A percentile compares a stretch with the other conserved stretches of the same genome.
These are phyloP conservation scores for Tupiocoris notatus DNA, from an alignment of 2,888 invertebrate genomes.

Conservation along the genomic window DNA sequence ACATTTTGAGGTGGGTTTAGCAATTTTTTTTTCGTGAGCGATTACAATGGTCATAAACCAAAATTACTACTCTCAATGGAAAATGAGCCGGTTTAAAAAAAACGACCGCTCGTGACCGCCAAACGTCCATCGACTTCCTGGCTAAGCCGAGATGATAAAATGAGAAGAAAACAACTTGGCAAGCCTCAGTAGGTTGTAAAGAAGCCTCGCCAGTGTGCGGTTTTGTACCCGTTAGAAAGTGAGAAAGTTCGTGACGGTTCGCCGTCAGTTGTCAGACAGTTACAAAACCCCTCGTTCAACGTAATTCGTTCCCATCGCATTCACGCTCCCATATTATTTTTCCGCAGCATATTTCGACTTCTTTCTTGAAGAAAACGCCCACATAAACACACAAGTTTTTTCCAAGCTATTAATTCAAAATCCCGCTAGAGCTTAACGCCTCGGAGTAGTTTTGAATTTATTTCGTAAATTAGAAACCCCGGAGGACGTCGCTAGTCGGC, in stretches of 20 bases:
- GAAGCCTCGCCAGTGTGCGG: not conserved
- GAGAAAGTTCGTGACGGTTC: not conserved
- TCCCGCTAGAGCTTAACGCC: not conserved
- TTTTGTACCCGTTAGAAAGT: not conserved
- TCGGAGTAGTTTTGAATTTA: too few species aligned
- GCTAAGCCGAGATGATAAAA: too few species aligned
- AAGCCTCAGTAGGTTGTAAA: too few species aligned
- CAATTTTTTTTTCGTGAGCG: too few species aligned
- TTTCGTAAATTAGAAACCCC: too few species aligned
- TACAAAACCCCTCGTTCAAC: not conserved
- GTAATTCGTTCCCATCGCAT: not conserved
- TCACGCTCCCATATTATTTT: not conserved
- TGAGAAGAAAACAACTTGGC: not conserved
- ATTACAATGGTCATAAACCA: too few species aligned
- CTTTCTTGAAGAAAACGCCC: not conserved
- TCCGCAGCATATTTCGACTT: not conserved
- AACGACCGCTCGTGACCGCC: too few species aligned
- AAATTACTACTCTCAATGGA: too few species aligned
- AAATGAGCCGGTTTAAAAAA: too few species aligned
- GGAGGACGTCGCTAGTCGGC: too few species aligned
- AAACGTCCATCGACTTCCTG: too few species aligned
- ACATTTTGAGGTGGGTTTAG: too few species aligned
- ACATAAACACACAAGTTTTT: not conserved
- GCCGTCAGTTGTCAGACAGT: not conserved
- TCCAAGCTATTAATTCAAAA: not conserved